Base-by-base conservation (phyloP, 2,113 vertebrate species). In the Empidonax alnorum region DNA sequence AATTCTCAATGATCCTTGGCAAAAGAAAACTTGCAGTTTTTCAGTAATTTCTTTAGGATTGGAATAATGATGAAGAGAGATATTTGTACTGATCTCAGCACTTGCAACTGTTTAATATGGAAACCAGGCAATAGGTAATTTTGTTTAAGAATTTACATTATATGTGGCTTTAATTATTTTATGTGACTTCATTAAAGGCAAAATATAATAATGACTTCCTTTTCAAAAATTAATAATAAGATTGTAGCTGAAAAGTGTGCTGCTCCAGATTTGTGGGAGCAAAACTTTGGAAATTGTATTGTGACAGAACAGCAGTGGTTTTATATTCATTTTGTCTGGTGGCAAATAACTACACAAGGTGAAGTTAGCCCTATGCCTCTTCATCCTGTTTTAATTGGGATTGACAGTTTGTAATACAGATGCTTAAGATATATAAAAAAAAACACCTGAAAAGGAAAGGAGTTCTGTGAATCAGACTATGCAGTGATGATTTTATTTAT, bases 401-500 rank as follows among this genome's bases (percentile, higher is more conserved):
- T 37, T 1, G 1, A 55, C 23, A 86, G 49, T 33, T 85, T 93
- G n/a, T 91, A 91, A 52, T 67, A 31, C 11, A 85, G 30, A 69
- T 86, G 28, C 67, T 71, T 88, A 53, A 52, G 39, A 50, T 72
- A 47, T 3, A 18, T 91, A 4, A 8, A 44, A 46, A 77, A 65
- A 84, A 59, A 0, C 1, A 73, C 50, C 37, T 53, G 71, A n/a
- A 91, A 83, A 80, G n/a, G 59, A 77, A 69, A 85, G 50, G 44
- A 80, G 42, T 24, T 63, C 16, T 30, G 42, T 91, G 68, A 59
- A 86, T 91, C 67, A 69, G n/a, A 86, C 59, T 83, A 35, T 47
- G 42, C 1, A 2, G 72, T 90, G 87, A 94, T 90, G 75, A 63
- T 72, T 94, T 94, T 90, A 94, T 95, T 96, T 91, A 84, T 92